Evolutionary conservation across 2,113 vertebrate species (phyloP).

Genomic region (Strigops habroptila): DNA sequence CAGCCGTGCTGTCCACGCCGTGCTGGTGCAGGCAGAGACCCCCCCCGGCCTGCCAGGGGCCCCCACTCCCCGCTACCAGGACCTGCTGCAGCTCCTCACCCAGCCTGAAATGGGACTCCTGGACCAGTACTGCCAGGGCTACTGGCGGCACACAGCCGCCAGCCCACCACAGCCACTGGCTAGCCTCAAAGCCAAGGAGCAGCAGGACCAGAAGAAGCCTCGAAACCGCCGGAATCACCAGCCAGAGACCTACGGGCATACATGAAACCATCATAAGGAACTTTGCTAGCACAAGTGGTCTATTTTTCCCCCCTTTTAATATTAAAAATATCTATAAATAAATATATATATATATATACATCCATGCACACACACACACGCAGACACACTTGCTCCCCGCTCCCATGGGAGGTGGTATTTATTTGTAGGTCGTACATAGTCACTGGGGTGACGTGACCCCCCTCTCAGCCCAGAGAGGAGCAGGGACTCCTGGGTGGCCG

Average conservation of each 20-base stretch:
- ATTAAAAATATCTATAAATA: constrained; percentile 81
- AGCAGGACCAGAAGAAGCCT: constrained; percentile 93
- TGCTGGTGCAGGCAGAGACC: constrained; percentile 81
- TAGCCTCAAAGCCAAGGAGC: constrained; percentile 85
- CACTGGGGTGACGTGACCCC: neutral
- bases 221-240: constrained; percentile 95
- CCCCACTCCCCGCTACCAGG: constrained; percentile 87
- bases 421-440: constrained; percentile 90
- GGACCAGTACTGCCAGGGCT: constrained; percentile 98
- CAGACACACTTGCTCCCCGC: neutral
- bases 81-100: constrained; percentile 93
- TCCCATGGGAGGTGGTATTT: constrained; percentile 80
- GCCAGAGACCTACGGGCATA: constrained; percentile 79
- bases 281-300: constrained; percentile 67
- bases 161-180: constrained; percentile 76
- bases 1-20: constrained; percentile 83
- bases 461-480: neutral
- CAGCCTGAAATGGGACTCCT: constrained; percentile 96
- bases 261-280: constrained; percentile 80
- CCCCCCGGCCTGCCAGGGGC: constrained; percentile 64
- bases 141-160: constrained; percentile 86
- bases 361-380: neutral
- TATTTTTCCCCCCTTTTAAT: constrained; percentile 78
- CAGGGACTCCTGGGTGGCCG: rapidly evolving
- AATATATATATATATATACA: constrained; percentile 53